A percentile compares a stretch with the other conserved stretches of the same genome.
Evolutionary conservation across 2,888 invertebrate species (phyloP).

Genomic region (Choreutis nemorana): DNA sequence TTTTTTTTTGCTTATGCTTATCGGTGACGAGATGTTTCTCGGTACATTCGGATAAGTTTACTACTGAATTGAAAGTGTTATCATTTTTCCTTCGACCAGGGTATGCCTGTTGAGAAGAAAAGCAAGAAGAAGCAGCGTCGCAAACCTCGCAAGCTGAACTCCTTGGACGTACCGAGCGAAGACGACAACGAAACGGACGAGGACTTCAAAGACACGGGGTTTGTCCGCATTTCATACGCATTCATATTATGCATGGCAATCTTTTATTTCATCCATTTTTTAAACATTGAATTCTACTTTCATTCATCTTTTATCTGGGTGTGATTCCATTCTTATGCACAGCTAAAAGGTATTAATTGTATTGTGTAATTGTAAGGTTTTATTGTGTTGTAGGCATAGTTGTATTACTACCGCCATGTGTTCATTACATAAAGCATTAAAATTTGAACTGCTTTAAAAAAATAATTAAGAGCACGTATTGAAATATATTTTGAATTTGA

Average conservation of each 20-base stretch:
- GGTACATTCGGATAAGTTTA: too few species aligned
- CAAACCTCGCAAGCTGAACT: slow-evolving; percentile 80
- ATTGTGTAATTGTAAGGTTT: not conserved
- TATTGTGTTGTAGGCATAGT: slow-evolving; percentile 1
- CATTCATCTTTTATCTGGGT: too few species aligned
- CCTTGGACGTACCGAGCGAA: slow-evolving; percentile 79
- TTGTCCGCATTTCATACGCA: slow-evolving; percentile 3
- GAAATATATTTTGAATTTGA: too few species aligned
- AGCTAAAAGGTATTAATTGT: not conserved
- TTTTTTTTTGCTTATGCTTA: too few species aligned
- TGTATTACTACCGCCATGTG: too few species aligned
- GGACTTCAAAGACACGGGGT: slow-evolving; percentile 89
- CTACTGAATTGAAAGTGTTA: not conserved
- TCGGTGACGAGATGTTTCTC: too few species aligned
- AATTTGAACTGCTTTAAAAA: too few species aligned
- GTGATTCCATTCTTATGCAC: too few species aligned
- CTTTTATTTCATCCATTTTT: not conserved
- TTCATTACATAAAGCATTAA: too few species aligned
- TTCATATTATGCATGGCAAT: too few species aligned
- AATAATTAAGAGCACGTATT: too few species aligned
- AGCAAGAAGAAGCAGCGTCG: slow-evolving; percentile 51
- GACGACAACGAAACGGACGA: slow-evolving; percentile 89
- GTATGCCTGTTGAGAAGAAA: slow-evolving; percentile 42
- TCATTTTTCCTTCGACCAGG: slow-evolving; percentile 26
- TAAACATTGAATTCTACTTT: too few species aligned